phyloP scores from a whole-genome alignment of 1,140 invertebrate genomes.

The Sarcophaga peregrina region DNA sequence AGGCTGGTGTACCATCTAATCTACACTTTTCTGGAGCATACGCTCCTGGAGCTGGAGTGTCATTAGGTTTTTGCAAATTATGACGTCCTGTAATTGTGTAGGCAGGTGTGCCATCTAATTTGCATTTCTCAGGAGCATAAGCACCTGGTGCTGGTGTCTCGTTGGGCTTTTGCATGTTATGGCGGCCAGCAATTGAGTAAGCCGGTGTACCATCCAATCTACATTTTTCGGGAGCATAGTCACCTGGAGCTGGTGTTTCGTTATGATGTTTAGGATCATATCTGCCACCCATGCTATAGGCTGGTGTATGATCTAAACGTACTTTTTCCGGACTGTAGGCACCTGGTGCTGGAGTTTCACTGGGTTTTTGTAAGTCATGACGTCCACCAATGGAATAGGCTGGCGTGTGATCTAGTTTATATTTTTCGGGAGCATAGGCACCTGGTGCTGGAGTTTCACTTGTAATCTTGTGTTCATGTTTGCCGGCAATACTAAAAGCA shows the following conservation, averaged over 20 bases:
- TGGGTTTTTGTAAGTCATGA: constrained; percentile 69
- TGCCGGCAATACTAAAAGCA: constrained; percentile 68
- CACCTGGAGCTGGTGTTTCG: constrained; percentile 75
- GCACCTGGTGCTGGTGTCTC: constrained; percentile 68
- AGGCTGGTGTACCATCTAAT: constrained; percentile 65
- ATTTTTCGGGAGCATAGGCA: constrained; percentile 75
- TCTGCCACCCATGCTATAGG: constrained; percentile 70
- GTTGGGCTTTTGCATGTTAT: constrained; percentile 59
- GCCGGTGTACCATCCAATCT: constrained; percentile 69
- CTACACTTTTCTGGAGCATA: constrained; percentile 73
- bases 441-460: constrained; percentile 73
- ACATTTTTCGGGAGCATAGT: constrained; percentile 80
- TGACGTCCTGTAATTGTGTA: constrained; percentile 67
- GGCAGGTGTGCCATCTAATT: constrained; percentile 68
- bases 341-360: constrained; percentile 68
- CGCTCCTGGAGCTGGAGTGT: constrained; percentile 67
- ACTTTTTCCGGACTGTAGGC: constrained; percentile 71
- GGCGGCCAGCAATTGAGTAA: constrained; percentile 69
- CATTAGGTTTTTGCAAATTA: constrained; percentile 63
- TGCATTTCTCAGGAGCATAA: constrained; percentile 69
- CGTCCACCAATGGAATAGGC: constrained; percentile 72
- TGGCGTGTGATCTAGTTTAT: constrained; percentile 71
- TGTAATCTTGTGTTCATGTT: constrained; percentile 66
- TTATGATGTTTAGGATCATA: constrained; percentile 68
- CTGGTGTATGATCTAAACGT: constrained; percentile 70